Evolutionary conservation across 2,888 invertebrate genomes (phyloP), one percentile per base, ranked within the genome.

Genomic region (Sympetrum striolatum): DNA sequence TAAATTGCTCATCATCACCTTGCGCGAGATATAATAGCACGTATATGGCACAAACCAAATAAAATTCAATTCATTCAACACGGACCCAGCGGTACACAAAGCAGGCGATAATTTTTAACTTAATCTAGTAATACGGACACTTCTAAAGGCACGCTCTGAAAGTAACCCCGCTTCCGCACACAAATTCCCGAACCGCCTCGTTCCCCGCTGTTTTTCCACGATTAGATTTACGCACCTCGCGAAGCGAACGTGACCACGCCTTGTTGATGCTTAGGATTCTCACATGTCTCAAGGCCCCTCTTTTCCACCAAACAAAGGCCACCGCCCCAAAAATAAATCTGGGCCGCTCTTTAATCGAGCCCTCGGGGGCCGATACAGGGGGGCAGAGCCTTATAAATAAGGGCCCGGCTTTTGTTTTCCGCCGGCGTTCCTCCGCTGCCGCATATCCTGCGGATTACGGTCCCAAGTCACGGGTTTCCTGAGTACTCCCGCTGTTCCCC

Each of bases 401-500:
- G 60, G 37, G 37, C 53, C 39, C 31, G 37, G 6, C 35, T 86
- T 31, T 35, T 48, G 58, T 53, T 86, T 58, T 48, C 53, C 86
- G 15, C 82, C 35, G 37, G 37, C 80, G 80, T 44, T 44, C 22
- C 80, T 44, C 4, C 53, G 25, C 14, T 22, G 44, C 86, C 37
- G 64, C 86, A 60, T 60, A 86, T 86, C 86, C 86, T 86, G 60
- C 35, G n/a, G 86, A 86, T 86, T 86, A 86, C 64, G 86, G 37
- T 60, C 86, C 31, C 86, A 22, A 86, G 86, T 86, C 86, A 86
- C 86, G 86, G 86, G 31, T 60, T 37, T 58, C 86, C 64, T 86
- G n/a, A 3, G n/a, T 35, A 14, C 37, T 35, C 53, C 86, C 35
- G n/a, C n/a, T 60, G 60, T 25, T 39, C 39, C 80, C 37, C 18